A percentile compares a stretch with the other conserved stretches of the same genome.
Evolutionary conservation across 2,113 vertebrate genomes (phyloP).

Genomic region (Heterochromis multidens): DNA sequence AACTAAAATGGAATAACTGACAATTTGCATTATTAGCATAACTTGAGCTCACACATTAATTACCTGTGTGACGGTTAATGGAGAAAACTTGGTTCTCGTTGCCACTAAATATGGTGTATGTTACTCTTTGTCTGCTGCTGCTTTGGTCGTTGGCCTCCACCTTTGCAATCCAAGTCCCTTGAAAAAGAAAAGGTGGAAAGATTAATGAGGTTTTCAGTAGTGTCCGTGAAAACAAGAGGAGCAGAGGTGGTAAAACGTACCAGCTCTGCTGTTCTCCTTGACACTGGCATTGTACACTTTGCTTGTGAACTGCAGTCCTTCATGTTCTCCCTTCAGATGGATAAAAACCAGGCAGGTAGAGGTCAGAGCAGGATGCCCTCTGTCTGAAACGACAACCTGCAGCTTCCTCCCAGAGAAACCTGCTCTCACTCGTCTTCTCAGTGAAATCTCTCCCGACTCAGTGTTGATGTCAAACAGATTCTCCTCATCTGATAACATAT

Average conservation of each 20-base stretch:
- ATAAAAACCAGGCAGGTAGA: conserved; percentile 81
- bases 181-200: background rate
- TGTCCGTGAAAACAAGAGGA: background rate
- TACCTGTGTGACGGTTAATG: conserved; percentile 83
- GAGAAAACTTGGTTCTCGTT: conserved; percentile 79
- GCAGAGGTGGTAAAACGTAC: conserved; percentile 51
- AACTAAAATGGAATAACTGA: conserved; percentile 27
- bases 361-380: conserved; percentile 75
- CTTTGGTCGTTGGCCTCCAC: conserved; percentile 76
- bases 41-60: background rate
- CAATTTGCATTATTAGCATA: background rate
- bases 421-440: conserved; percentile 66
- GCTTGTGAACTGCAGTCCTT: conserved; percentile 78
- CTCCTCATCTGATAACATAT: conserved; percentile 68
- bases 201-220: background rate
- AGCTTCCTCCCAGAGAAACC: conserved; percentile 75
- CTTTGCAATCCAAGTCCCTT: conserved; percentile 84
- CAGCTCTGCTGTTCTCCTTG: conserved; percentile 82
- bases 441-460: conserved; percentile 79
- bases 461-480: conserved; percentile 76
- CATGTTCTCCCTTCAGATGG: conserved; percentile 75
- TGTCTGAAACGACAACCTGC: conserved; percentile 79
- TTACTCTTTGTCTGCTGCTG: conserved; percentile 67
- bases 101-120: conserved; percentile 82
- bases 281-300: conserved; percentile 76